These are phyloP conservation scores for Pyrrhia umbra DNA, from an alignment of 2,888 invertebrate genomes.

Conservation along the genomic window DNA sequence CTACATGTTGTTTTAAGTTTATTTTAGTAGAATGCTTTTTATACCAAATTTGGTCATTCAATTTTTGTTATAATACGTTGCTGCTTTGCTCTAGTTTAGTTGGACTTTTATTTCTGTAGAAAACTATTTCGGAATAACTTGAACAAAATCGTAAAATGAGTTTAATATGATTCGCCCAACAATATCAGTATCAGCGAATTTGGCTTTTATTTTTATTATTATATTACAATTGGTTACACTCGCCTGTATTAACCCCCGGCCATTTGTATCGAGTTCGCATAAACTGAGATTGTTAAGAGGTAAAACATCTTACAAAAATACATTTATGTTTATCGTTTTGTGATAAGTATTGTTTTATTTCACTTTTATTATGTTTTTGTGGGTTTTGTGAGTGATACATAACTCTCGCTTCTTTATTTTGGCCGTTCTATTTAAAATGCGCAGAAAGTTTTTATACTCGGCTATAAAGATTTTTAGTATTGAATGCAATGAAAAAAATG, in stretches of 20 bases:
- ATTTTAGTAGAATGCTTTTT: conserved; percentile 29
- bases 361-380: conserved; percentile 22
- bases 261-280: conserved; percentile 53
- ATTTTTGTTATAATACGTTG: not conserved
- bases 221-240: conserved; percentile 48
- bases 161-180: conserved; percentile 28
- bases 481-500: no score
- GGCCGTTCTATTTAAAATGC: not conserved
- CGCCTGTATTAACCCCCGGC: conserved; percentile 28
- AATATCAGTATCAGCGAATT: conserved; percentile 36
- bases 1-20: conserved; percentile 36
- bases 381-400: no score
- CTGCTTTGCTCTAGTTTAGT: conserved; percentile 5
- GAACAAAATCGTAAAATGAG: conserved; percentile 24
- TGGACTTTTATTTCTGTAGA: conserved; percentile 23
- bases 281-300: conserved; percentile 47
- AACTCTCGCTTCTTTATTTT: not conserved
- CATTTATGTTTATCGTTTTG: conserved; percentile 12
- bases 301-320: conserved; percentile 26
- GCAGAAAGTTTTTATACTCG: not conserved
- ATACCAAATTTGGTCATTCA: conserved; percentile 22
- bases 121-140: conserved; percentile 20
- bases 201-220: conserved; percentile 39
- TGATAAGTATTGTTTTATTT: conserved; percentile 12
- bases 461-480: no score